These are phyloP conservation scores for Abramis brama DNA, from an alignment of 2,113 vertebrate species.

Conservation along the genomic window DNA sequence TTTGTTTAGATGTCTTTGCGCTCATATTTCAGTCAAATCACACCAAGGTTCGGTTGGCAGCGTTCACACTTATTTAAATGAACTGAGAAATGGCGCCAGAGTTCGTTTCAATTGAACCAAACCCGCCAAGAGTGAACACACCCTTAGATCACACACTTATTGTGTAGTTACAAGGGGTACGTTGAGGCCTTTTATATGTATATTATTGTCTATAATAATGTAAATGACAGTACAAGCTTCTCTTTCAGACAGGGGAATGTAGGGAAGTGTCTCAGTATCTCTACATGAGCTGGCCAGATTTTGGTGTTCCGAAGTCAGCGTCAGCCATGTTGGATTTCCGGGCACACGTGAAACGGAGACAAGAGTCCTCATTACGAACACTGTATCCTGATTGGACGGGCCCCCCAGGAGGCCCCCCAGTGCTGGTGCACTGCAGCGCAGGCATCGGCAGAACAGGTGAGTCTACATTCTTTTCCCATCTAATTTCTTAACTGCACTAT, in stretches of 20 bases:
- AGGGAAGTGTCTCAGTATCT: slow-evolving; percentile 79
- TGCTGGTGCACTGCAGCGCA: slow-evolving; percentile 82
- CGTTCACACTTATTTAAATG: background rate
- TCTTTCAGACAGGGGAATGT: slow-evolving; percentile 74
- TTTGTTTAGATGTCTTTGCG: too few species aligned
- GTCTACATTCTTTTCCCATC: background rate
- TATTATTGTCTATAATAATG: background rate
- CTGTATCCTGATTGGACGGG: slow-evolving; percentile 75
- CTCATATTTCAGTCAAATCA: too few species aligned
- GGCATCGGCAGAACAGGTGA: slow-evolving; percentile 81
- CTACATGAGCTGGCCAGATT: slow-evolving; percentile 83
- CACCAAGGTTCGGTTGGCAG: background rate
- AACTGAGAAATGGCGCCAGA: background rate
- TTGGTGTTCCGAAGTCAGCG: slow-evolving; percentile 80
- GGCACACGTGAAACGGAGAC: slow-evolving; percentile 74
- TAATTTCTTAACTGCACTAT: background rate
- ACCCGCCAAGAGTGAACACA: background rate
- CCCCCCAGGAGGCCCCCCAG: slow-evolving; percentile 74
- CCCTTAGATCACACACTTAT: background rate
- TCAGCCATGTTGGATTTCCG: slow-evolving; percentile 82
- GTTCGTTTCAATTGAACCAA: background rate
- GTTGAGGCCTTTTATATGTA: background rate
- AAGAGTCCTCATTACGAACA: slow-evolving; percentile 67
- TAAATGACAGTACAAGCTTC: background rate
- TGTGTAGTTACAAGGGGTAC: background rate